phyloP scores from a whole-genome alignment of 2,113 vertebrate species.

The Dromaius novaehollandiae region DNA sequence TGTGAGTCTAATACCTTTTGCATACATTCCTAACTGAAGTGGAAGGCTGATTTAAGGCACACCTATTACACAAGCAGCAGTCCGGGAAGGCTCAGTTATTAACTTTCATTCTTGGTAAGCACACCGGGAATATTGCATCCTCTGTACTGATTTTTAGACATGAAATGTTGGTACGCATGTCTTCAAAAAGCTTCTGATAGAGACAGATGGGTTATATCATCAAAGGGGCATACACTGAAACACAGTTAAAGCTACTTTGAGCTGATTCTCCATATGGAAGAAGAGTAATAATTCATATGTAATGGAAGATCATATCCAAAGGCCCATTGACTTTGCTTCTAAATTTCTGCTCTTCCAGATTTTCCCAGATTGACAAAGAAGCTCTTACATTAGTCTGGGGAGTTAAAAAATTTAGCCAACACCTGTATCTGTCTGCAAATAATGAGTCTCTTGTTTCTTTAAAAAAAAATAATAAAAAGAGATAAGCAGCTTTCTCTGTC shows the following conservation, averaged over 20 bases:
- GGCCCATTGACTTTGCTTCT: background rate
- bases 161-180: background rate
- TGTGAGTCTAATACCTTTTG: background rate
- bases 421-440: background rate
- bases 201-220: background rate
- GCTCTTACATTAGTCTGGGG: background rate
- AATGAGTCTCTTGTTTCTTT: background rate
- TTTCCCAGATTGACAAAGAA: background rate
- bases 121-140: background rate
- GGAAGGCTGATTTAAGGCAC: background rate
- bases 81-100: background rate
- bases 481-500: background rate
- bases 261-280: background rate
- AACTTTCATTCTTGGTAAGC: background rate
- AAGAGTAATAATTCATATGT: background rate
- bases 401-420: background rate
- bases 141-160: background rate
- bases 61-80: background rate
- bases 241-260: background rate
- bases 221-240: background rate
- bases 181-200: background rate
- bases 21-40: background rate
- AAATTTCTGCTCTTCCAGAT: background rate
- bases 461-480: background rate
- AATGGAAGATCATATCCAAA: background rate